These are phyloP conservation scores for Periophthalmodon schlosseri DNA, from an alignment of 2,113 vertebrate species.

Conservation along the genomic window DNA sequence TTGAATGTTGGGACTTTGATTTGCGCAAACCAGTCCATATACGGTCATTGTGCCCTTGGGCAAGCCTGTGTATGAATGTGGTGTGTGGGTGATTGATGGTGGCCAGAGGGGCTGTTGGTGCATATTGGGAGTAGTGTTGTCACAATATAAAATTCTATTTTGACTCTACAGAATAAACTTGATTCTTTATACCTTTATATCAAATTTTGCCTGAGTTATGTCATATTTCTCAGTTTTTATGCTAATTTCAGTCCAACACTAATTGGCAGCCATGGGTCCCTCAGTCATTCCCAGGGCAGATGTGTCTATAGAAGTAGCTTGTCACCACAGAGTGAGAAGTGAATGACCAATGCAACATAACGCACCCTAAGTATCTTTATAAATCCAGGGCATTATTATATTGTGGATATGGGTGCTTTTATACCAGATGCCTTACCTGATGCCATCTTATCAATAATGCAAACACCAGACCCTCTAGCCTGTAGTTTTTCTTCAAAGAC, in stretches of 20 bases:
- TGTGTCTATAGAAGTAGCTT: background rate
- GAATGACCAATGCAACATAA: background rate
- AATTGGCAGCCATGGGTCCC: no score
- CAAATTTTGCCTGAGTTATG: no score
- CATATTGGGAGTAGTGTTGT: no score
- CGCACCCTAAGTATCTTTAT: background rate
- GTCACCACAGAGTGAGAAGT: background rate
- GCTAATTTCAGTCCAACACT: no score
- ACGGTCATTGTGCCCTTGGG: background rate
- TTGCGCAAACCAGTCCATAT: background rate
- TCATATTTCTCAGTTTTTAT: no score
- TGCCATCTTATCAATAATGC: background rate
- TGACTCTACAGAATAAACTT: no score
- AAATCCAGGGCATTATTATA: background rate
- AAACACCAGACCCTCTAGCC: background rate
- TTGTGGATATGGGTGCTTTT: background rate
- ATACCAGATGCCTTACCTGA: background rate
- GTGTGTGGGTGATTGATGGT: no score
- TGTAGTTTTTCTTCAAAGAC: background rate
- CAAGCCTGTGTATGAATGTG: background rate
- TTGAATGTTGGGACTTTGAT: background rate
- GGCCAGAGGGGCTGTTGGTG: no score
- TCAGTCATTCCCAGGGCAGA: background rate
- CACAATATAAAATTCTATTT: no score
- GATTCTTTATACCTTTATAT: no score